Base-by-base conservation (phyloP, 2,113 vertebrate genomes). In the Podocnemis expansa region DNA sequence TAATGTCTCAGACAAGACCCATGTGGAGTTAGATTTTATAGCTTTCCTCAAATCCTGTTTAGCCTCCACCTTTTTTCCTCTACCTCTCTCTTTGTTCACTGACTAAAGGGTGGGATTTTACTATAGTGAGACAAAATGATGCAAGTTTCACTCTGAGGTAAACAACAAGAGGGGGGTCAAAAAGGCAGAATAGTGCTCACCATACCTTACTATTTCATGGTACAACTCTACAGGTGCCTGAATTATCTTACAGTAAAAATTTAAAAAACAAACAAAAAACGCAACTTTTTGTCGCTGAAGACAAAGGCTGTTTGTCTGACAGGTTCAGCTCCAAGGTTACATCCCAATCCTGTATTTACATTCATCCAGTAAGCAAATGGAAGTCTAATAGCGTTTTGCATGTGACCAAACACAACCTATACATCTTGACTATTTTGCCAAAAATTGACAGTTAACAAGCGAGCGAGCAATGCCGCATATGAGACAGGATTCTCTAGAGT, bases 361-460 rank as follows among this genome's bases (percentile, higher is more conserved):
- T 31, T 90, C 75, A 91, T 55, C 81, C 91, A 80, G 27, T 51
- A 78, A 79, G 89, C 90, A 93, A 94, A 95, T 91, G 93, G 1
- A 0, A 49, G 63, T 31, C 78, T 24, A 45, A 85, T 0, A 89
- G 82, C 78, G 14, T 27, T 13, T 76, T 78, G 78, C 63, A 80
- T 56, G 80, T 60, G 0, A 0, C 76, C 79, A 82, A 56, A 3
- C 56, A 8, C 45, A n/a, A 67, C 60, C 10, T 0, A 58, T 73
- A 63, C 12, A 14, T 47, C 87, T 49, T 0, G 8, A 56, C 51
- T 84, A 4, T 9, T 52, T 8, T 49, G 89, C 89, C 93, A 22
- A 21, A 22, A 86, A 78, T 27, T 87, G 80, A 60, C 55, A 13
- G 89, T 90, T 51, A 78, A 82, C 86, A 90, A 89, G n/a, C 49